phyloP scores from a whole-genome alignment of 2,888 invertebrate species.

The Crocallis elinguaria region DNA sequence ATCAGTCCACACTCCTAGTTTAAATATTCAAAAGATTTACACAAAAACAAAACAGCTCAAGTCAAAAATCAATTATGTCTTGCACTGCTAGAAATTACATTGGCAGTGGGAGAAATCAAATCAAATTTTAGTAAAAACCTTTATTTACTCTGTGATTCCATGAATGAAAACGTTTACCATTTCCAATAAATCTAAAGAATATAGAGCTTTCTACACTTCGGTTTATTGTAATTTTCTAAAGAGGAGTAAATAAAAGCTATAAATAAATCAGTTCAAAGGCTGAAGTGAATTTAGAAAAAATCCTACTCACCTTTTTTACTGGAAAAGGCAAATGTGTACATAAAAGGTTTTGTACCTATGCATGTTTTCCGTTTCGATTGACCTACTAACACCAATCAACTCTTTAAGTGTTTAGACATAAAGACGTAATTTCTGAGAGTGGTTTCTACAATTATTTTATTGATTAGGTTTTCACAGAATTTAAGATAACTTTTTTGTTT shows the following conservation, averaged over 20 bases:
- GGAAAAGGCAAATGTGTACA: slow-evolving; percentile 32
- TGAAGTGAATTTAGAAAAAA: slow-evolving; percentile 19
- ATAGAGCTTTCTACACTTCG: neutral
- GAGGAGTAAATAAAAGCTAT: slow-evolving; percentile 3
- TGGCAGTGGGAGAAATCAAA: neutral
- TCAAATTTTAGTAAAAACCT: neutral
- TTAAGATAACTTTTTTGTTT: no score
- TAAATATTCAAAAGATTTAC: no score
- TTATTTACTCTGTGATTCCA: neutral
- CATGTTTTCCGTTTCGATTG: neutral
- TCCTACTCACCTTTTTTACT: slow-evolving; percentile 37
- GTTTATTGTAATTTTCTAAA: slow-evolving; percentile 7
- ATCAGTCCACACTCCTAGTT: no score
- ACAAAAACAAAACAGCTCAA: no score
- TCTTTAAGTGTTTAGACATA: no score
- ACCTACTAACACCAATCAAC: neutral
- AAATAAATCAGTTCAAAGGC: slow-evolving; percentile 10
- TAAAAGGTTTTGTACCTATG: slow-evolving; percentile 6
- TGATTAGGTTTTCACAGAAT: no score
- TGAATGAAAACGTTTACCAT: no score
- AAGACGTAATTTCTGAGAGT: no score
- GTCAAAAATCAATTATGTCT: no score
- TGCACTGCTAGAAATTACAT: no score
- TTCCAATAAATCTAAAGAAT: neutral
- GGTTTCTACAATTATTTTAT: no score